Evolutionary conservation across 2,797 vertebrate genomes (phyloP).

Genomic region (Calcarius lapponicus): DNA sequence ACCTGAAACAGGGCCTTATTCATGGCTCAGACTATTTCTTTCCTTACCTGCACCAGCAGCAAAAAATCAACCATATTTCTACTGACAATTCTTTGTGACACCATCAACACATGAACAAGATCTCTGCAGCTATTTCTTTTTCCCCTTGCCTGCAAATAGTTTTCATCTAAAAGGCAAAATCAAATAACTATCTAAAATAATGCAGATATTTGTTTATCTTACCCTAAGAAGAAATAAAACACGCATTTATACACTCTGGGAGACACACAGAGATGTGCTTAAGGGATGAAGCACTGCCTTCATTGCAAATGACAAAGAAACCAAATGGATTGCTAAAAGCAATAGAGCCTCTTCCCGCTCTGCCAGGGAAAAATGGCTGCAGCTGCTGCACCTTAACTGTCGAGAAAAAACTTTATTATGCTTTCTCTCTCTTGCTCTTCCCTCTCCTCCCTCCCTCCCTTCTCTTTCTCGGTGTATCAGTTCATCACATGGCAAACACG

Average conservation of each 20-base stretch:
- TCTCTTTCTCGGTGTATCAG: conserved; percentile 41
- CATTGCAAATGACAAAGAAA: conserved; percentile 48
- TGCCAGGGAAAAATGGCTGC: neutral
- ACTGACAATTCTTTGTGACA: neutral
- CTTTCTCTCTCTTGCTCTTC: neutral
- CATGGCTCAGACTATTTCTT: neutral
- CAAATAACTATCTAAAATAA: conserved; percentile 25
- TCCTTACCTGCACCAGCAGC: neutral
- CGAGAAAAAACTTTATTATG: conserved; percentile 7
- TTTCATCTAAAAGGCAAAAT: neutral
- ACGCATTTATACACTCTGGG: neutral
- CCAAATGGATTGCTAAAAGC: conserved; percentile 33
- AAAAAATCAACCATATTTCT: neutral
- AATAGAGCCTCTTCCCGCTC: neutral
- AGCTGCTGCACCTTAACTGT: neutral
- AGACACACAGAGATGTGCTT: neutral
- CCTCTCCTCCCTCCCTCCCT: neutral
- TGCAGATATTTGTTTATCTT: conserved; percentile 31
- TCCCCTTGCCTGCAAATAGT: neutral
- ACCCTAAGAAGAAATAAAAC: conserved; percentile 17
- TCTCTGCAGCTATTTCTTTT: neutral
- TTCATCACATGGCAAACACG: conserved; percentile 60
- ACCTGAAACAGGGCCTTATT: neutral
- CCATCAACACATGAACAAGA: neutral
- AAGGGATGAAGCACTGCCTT: conserved; percentile 25